These are phyloP conservation scores for Tuta absoluta DNA, from an alignment of 2,888 invertebrate species.

Conservation along the genomic window DNA sequence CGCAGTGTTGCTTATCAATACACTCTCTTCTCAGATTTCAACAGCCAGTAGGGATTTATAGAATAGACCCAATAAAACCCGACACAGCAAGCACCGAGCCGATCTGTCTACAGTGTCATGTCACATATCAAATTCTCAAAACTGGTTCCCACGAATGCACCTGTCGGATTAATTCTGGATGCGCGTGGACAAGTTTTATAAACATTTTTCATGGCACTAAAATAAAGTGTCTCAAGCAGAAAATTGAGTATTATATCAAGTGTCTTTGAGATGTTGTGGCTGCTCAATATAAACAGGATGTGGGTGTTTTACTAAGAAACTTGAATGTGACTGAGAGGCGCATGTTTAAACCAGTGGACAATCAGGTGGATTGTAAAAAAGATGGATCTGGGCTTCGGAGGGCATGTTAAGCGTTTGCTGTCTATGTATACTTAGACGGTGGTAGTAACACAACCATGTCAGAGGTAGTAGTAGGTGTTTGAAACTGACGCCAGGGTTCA, in stretches of 20 bases:
- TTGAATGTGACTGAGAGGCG: too few relatives aligned
- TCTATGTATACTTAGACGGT: too few relatives aligned
- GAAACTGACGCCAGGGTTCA: too few relatives aligned
- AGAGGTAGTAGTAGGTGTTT: too few relatives aligned
- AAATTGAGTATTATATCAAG: not conserved
- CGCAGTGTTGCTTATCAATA: too few relatives aligned
- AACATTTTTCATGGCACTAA: constrained; percentile 49
- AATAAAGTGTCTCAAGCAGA: constrained; percentile 26
- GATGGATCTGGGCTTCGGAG: too few relatives aligned
- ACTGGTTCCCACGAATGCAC: constrained; percentile 63
- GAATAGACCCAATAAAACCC: constrained; percentile 12
- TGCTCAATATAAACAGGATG: constrained; percentile 2
- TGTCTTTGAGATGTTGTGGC: constrained; percentile 5
- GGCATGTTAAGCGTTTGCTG: too few relatives aligned
- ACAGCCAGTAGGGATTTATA: constrained; percentile 3
- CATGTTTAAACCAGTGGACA: too few relatives aligned
- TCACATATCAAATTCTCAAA: constrained; percentile 63
- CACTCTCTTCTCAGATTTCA: too few relatives aligned
- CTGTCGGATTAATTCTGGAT: constrained; percentile 67
- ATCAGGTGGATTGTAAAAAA: too few relatives aligned
- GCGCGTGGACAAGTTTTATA: constrained; percentile 47
- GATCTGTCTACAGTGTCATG: constrained; percentile 66
- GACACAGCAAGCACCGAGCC: constrained; percentile 44
- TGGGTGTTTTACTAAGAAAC: not conserved
- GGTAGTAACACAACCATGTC: too few relatives aligned